Percentiles rank a stretch among this genome's conserved stretches.
phyloP scores from a whole-genome alignment of 2,888 invertebrate genomes.

The Drosophila multiciliata region DNA sequence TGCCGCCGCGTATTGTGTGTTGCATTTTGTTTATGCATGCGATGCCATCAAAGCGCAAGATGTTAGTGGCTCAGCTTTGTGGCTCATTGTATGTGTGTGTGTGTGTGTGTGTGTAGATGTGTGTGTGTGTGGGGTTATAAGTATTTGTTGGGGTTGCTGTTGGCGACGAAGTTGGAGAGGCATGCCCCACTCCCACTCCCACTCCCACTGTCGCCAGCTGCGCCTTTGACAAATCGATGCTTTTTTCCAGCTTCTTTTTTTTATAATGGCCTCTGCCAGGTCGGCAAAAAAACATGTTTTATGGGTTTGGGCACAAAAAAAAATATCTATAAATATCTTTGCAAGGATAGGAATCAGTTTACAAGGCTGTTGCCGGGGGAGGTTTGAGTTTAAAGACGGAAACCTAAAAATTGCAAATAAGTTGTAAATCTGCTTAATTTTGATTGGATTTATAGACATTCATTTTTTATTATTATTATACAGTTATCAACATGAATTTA shows the following conservation, averaged over 20 bases:
- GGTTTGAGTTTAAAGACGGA: background rate
- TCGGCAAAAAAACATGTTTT: background rate
- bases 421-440: background rate
- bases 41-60: slow-evolving; percentile 61
- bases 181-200: background rate
- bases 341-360: background rate
- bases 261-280: background rate
- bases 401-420: background rate
- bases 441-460: too few species aligned
- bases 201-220: background rate
- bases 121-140: background rate
- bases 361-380: background rate
- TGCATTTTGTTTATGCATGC: slow-evolving; percentile 78
- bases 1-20: slow-evolving; percentile 68
- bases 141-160: slow-evolving; percentile 10
- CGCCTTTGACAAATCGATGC: slow-evolving; percentile 66
- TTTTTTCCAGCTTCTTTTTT: background rate
- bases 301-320: background rate
- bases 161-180: background rate
- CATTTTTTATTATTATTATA: background rate
- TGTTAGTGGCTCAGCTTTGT: slow-evolving; percentile 33
- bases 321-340: background rate
- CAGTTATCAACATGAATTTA: background rate
- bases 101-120: background rate
- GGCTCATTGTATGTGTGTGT: background rate